Base-by-base conservation (phyloP, 2,888 invertebrate species). In the Drosophila planitibia region DNA sequence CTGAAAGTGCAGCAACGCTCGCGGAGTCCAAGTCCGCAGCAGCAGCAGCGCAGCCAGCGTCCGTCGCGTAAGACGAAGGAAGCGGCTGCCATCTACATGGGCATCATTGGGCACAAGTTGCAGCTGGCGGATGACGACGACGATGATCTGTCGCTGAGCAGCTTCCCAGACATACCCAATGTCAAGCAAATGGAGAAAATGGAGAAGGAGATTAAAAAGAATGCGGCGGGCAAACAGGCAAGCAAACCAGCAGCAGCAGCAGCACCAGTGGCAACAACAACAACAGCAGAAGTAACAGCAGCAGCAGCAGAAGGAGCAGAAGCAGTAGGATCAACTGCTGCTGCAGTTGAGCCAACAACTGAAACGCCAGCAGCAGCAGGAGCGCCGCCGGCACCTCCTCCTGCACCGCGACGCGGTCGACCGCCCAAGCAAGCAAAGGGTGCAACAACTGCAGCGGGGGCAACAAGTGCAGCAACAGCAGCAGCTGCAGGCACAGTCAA, bases 51-150 rank as follows among this genome's bases (percentile, higher is more conserved):
- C 6, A 82, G 71, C 55, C 91, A 92, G 71, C 85, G 96, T 49
- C 96, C 96, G 0, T 94, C 95, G 14, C 94, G 96, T 41, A 96
- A 96, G 92, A 96, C 96, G 0, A 97, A 96, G 92, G 96, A 96
- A 93, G 96, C 96, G 32, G 96, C 96, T 2, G 95, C 96, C 10
- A 95, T 96, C 64, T 96, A 96, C 80, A 96, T 96, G 95, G 96
- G 96, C 87, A 95, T 96, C 76, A 94, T 96, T 57, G 96, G 96
- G 5, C 95, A 96, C 81, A 96, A 96, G 90, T 93, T 96, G 60
- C 95, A 95, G 28, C 94, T 95, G 78, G 95, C 95, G 33, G 95
- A 95, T 59, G 94, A 95, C 69, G 93, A 95, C 76, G 95, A 95
- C 37, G 96, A 96, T 85, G 95, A 95, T 84, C 89, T 94, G 16